Evolutionary conservation across 2,888 invertebrate species (phyloP), one percentile per base, ranked within the genome.

Genomic region (Brachylomia viminalis): DNA sequence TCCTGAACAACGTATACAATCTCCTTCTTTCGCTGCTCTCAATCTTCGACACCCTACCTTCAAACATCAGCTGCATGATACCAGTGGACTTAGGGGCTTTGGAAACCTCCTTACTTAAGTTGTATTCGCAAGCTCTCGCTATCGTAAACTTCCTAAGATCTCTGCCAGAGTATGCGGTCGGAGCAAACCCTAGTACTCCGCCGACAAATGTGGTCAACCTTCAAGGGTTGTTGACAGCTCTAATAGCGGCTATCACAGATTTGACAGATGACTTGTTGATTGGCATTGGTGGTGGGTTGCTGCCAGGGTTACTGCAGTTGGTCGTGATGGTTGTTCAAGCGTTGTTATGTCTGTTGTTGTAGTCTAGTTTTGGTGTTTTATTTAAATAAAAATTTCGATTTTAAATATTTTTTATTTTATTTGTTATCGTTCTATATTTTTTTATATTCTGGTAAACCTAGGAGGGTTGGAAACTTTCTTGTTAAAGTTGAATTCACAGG

Each of bases 1-100:
- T 96, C 0, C 85, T 96, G 0, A 96, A 96, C 90, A 96, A 96
- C 90, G 96, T 96, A 0, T 96, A 96, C 90, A 96, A 96, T 75
- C 93, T 96, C 2, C 93, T 96, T 0, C 90, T 96, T 0, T 95
- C 96, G 0, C 92, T 96, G 0, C 92, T 96, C 0, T 96, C 96
- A 0, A 95, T 96, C 79, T 96, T 96, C 85, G 96, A 96, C 82
- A 95, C 96, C 0, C 90, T 96, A 0, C 96, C 96, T 0, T 91
- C 96, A 0, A 92, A 95, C 0, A 92, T 96, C 52, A 95, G 94
- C 86, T 93, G 94, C 66, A 84, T 96, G 42, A 95, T 96, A 11
- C 96, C 96, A 0, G 94, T 96, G 0, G 96, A 96, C 75, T 79
- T 96, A 0, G 93, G 95, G 0, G 96, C 96, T 0, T 83, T 96